phyloP scores from a whole-genome alignment of 2,797 vertebrate species.

The Propithecus perrieri region DNA sequence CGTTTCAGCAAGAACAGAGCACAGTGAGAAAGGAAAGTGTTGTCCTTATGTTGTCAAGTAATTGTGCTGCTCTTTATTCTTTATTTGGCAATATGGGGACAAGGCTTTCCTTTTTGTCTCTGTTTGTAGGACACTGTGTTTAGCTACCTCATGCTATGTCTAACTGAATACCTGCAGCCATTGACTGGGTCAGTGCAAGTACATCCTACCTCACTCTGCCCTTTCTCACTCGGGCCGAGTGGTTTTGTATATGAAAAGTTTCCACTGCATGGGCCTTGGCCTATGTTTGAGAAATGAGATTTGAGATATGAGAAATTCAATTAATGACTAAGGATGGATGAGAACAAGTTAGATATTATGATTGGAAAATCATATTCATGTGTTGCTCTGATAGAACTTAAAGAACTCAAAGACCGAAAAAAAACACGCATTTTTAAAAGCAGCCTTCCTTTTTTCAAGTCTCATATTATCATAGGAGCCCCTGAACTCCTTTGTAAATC shows the following conservation, averaged over 20 bases:
- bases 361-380: neutral
- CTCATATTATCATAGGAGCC: neutral
- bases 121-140: neutral
- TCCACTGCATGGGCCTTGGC: neutral
- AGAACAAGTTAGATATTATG: neutral
- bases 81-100: neutral
- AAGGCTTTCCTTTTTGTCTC: neutral
- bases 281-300: neutral
- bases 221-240: neutral
- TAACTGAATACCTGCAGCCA: neutral
- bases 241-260: neutral
- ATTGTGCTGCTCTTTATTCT: neutral
- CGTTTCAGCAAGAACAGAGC: neutral
- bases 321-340: neutral
- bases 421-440: neutral
- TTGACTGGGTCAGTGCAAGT: neutral
- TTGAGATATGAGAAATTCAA: neutral
- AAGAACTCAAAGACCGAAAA: neutral
- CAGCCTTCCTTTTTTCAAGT: neutral
- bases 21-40: neutral
- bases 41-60: neutral
- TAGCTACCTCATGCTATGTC: neutral
- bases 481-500: neutral
- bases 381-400: neutral
- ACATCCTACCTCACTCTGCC: rapidly evolving